These are phyloP conservation scores for Noctilio leporinus DNA, from an alignment of 2,113 vertebrate genomes.

Conservation along the genomic window DNA sequence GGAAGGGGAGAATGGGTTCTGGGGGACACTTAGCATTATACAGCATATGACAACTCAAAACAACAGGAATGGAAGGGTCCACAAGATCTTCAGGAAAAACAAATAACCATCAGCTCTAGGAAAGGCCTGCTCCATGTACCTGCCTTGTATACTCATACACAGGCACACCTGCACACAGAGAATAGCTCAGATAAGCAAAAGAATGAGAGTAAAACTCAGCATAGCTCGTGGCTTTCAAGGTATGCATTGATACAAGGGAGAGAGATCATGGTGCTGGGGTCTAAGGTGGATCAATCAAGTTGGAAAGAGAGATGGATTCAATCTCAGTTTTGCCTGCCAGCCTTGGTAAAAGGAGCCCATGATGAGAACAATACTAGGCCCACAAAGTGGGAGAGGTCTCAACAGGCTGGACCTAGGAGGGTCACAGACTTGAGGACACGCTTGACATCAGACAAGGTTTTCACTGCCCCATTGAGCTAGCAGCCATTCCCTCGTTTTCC, in stretches of 20 bases:
- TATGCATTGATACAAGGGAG: not conserved
- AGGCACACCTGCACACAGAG: not conserved
- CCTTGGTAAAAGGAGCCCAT: not conserved
- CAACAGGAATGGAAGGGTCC: not conserved
- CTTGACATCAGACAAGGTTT: rapidly evolving
- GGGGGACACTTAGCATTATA: not conserved
- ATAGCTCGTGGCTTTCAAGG: not conserved
- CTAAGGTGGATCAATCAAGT: rapidly evolving
- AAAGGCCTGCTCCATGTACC: rapidly evolving
- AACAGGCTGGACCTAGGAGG: not conserved
- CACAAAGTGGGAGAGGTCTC: no score
- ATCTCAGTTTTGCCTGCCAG: not conserved
- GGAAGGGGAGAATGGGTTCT: not conserved
- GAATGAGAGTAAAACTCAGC: not conserved
- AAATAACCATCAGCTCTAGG: not conserved
- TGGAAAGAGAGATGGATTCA: not conserved
- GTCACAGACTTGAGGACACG: not conserved
- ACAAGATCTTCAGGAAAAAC: not conserved
- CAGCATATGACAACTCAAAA: not conserved
- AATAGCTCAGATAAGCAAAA: not conserved
- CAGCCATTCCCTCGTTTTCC: not conserved
- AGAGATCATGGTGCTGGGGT: not conserved
- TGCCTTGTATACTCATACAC: rapidly evolving
- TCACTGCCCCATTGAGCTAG: not conserved
- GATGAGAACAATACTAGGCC: not conserved